phyloP scores from a whole-genome alignment of 2,113 vertebrate species.

The Thymallus thymallus region DNA sequence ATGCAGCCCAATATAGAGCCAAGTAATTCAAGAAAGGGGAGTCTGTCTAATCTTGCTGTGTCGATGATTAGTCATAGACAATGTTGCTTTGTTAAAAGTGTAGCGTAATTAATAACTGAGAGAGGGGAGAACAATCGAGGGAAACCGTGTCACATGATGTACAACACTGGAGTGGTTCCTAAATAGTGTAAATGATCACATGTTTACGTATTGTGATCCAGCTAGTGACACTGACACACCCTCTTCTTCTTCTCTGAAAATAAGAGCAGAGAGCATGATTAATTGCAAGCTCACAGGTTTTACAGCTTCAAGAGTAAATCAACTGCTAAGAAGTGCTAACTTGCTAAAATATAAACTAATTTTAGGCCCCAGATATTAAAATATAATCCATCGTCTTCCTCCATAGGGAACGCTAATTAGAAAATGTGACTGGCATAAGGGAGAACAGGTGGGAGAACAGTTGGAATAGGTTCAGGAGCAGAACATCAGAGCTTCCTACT shows the following conservation, averaged over 20 bases:
- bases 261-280: conserved; percentile 67
- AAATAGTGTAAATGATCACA: conserved; percentile 75
- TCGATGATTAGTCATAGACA: conserved; percentile 74
- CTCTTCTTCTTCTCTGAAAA: conserved; percentile 60
- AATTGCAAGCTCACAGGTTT: conserved; percentile 81
- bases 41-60: conserved; percentile 68
- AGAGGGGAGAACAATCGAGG: conserved; percentile 59
- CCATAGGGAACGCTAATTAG: conserved; percentile 83
- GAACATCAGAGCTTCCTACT: conserved; percentile 61
- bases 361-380: conserved; percentile 88
- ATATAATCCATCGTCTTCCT: conserved; percentile 91
- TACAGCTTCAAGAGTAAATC: conserved; percentile 84
- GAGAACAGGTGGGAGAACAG: conserved; percentile 74
- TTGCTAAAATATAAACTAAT: conserved; percentile 90
- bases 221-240: conserved; percentile 68
- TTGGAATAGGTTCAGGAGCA: conserved; percentile 70
- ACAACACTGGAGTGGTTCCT: conserved; percentile 75
- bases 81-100: conserved; percentile 73
- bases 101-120: conserved; percentile 73
- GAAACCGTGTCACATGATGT: conserved; percentile 67
- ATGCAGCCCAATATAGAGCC: conserved; percentile 27
- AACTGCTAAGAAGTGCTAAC: conserved; percentile 83
- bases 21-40: conserved; percentile 57
- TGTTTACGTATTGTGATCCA: conserved; percentile 76
- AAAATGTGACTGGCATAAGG: conserved; percentile 82